These are phyloP conservation scores for Alitta virens DNA, from an alignment of 2,888 invertebrate genomes.

Conservation along the genomic window DNA sequence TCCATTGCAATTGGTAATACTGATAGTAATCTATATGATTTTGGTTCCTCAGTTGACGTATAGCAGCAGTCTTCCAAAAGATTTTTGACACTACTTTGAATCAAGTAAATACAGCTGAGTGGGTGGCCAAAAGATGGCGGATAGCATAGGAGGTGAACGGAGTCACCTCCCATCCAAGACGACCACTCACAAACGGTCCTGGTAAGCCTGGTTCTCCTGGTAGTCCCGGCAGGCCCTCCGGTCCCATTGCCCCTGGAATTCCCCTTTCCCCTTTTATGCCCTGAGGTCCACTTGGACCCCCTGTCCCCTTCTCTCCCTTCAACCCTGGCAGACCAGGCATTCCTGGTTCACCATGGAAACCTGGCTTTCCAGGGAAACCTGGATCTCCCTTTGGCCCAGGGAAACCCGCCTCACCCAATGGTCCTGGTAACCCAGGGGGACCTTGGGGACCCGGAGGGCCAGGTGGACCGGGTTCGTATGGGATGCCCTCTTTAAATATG, in stretches of 20 bases:
- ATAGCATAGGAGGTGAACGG: too few species aligned
- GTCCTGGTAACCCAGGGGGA: constrained; percentile 26
- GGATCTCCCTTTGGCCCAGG: constrained; percentile 34
- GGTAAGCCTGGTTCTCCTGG: constrained; percentile 59
- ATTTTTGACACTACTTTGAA: too few species aligned
- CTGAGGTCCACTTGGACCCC: constrained; percentile 64
- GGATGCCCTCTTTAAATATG: background rate
- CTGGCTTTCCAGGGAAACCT: constrained; percentile 63
- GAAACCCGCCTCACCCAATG: constrained; percentile 23
- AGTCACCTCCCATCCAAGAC: too few species aligned
- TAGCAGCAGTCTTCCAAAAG: too few species aligned
- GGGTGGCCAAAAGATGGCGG: too few species aligned
- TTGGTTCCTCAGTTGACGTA: too few species aligned
- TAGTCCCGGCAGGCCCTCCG: constrained; percentile 18
- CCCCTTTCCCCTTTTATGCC: constrained; percentile 89
- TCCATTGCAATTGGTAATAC: too few species aligned
- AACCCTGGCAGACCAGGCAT: constrained; percentile 76
- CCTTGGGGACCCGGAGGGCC: constrained; percentile 26
- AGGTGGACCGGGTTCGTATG: constrained; percentile 14
- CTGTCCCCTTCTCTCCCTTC: constrained; percentile 71
- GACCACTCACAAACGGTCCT: constrained; percentile 58
- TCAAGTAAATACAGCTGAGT: too few species aligned
- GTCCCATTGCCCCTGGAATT: constrained; percentile 7
- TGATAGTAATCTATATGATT: too few species aligned
- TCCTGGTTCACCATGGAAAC: constrained; percentile 30